phyloP scores from a whole-genome alignment of 2,888 invertebrate genomes.

The Odiellus spinosus region DNA sequence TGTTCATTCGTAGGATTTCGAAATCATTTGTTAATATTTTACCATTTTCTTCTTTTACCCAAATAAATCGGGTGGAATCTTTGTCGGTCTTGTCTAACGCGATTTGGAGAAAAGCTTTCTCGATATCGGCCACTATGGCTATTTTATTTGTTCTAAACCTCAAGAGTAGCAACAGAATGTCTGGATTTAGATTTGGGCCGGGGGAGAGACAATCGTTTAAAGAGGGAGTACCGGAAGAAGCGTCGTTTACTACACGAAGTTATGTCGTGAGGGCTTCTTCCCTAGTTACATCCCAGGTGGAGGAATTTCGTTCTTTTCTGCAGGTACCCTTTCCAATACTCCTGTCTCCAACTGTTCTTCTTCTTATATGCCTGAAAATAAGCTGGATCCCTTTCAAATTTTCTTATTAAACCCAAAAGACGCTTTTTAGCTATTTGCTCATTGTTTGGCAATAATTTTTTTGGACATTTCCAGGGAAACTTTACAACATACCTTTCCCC shows the following conservation, averaged over 20 bases:
- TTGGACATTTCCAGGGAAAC: no score
- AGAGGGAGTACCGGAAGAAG: slow-evolving; percentile 1
- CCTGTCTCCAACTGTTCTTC: no score
- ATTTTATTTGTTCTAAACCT: slow-evolving; percentile 10
- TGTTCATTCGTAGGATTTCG: background rate
- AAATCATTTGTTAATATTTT: no score
- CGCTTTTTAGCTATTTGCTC: no score
- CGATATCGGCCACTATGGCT: slow-evolving; percentile 5
- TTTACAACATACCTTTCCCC: no score
- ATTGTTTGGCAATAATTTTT: no score
- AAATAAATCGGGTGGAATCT: slow-evolving; percentile 3
- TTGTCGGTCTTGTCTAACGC: slow-evolving; percentile 1
- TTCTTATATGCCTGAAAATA: no score
- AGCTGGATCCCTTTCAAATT: no score
- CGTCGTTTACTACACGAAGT: slow-evolving; percentile 7
- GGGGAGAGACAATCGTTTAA: slow-evolving; percentile 6
- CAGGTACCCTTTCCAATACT: no score
- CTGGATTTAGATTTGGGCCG: slow-evolving; percentile 6
- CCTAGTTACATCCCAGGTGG: slow-evolving; percentile 2
- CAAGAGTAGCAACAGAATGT: slow-evolving; percentile 1
- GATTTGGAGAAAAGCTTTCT: slow-evolving; percentile 8
- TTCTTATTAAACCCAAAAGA: no score
- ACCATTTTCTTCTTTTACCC: background rate
- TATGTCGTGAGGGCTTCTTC: slow-evolving; percentile 3
- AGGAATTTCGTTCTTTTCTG: no score